Conservation (phyloP, 2,113 vertebrate genomes). For the Sula dactylatra region DNA sequence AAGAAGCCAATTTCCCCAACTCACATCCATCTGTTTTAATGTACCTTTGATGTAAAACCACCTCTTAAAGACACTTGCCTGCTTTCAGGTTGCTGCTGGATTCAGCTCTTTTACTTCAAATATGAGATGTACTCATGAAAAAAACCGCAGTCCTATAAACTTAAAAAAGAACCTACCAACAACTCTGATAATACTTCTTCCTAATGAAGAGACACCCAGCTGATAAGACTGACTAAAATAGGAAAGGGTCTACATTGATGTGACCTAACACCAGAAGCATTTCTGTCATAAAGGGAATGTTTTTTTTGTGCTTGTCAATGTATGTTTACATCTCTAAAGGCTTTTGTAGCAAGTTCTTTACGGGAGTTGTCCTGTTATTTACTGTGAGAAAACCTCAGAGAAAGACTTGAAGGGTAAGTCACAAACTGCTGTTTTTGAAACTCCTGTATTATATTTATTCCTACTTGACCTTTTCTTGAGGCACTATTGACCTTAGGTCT, state of each 20-base stretch:
- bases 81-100: neutral
- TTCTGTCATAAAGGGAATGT: neutral
- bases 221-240: neutral
- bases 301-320: neutral
- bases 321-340: neutral
- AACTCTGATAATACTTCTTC: neutral
- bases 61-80: neutral
- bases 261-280: neutral
- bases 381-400: neutral
- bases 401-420: neutral
- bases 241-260: neutral
- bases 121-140: neutral
- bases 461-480: neutral
- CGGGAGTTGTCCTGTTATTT: neutral
- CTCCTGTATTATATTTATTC: neutral
- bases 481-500: neutral
- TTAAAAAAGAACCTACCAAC: neutral
- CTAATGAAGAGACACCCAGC: neutral
- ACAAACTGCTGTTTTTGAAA: slow-evolving; percentile 1
- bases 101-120: neutral
- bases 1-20: neutral
- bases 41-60: neutral
- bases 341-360: neutral
- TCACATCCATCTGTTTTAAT: neutral
- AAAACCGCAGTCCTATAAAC: neutral